Conservation (phyloP, 2,888 invertebrate genomes). For the Sympetrum striolatum region DNA sequence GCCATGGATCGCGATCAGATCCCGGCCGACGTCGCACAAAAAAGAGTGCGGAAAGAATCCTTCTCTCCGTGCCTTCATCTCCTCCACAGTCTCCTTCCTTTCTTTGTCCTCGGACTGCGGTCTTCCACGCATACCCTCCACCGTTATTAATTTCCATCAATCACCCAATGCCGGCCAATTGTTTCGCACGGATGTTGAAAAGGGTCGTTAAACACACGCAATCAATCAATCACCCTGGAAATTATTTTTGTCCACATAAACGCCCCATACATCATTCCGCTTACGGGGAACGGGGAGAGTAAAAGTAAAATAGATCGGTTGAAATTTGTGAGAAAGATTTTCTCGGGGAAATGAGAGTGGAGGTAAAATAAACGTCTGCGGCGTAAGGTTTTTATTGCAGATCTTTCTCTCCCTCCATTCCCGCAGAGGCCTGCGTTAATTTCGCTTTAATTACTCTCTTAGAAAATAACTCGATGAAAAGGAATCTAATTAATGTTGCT, state of each 20-base stretch:
- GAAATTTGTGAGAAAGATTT: neutral
- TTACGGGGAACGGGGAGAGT: neutral
- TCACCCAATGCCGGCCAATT: neutral
- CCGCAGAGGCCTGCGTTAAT: neutral
- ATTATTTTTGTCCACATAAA: neutral
- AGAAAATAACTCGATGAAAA: too few species aligned
- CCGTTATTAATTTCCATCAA: neutral
- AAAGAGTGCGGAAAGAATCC: neutral
- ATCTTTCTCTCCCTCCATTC: neutral
- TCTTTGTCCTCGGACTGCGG: neutral
- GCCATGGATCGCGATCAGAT: neutral
- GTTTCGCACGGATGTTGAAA: neutral
- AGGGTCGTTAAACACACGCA: neutral
- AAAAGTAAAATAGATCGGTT: neutral
- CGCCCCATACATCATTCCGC: neutral
- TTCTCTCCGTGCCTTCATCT: neutral
- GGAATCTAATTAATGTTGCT: too few species aligned
- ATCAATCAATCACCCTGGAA: neutral
- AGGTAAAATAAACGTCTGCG: neutral
- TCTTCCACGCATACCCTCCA: neutral
- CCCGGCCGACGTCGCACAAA: neutral
- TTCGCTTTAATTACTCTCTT: neutral
- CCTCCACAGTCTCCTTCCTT: neutral
- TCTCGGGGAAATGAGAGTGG: neutral
- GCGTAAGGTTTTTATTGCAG: neutral